Conservation (phyloP, 2,888 invertebrate genomes). For the Drosophila acutilabella region DNA sequence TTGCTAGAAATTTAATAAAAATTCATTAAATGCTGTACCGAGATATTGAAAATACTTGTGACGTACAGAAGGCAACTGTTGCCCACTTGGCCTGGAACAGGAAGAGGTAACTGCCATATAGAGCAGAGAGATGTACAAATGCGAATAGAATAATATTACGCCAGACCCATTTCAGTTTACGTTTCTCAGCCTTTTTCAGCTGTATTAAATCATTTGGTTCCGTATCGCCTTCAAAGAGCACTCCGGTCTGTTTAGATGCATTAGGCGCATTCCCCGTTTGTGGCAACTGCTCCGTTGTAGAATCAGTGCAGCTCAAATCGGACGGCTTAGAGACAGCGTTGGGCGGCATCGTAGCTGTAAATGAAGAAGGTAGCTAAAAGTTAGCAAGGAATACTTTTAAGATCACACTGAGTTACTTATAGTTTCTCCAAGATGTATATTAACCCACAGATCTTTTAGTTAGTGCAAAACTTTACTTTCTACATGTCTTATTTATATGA, state of each 20-base stretch:
- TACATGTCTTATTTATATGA: too few relatives aligned
- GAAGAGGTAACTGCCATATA: slow-evolving; percentile 91
- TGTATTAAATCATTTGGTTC: slow-evolving; percentile 87
- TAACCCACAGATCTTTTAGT: too few relatives aligned
- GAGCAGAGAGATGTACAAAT: slow-evolving; percentile 90
- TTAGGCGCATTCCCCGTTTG: neutral
- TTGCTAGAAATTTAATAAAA: slow-evolving; percentile 86
- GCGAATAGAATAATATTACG: slow-evolving; percentile 91
- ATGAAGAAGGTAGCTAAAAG: too few relatives aligned
- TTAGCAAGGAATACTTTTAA: too few relatives aligned
- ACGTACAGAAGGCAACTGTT: slow-evolving; percentile 90
- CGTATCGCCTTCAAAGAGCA: slow-evolving; percentile 88
- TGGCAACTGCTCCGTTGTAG: slow-evolving; percentile 9
- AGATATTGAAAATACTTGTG: slow-evolving; percentile 33
- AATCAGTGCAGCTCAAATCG: neutral
- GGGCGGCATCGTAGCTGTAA: slow-evolving; percentile 68
- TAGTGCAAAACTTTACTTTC: too few relatives aligned
- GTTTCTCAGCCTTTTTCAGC: slow-evolving; percentile 86
- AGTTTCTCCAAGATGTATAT: too few relatives aligned
- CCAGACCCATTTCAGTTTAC: slow-evolving; percentile 90
- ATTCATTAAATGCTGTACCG: neutral
- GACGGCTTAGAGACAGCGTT: slow-evolving; percentile 58
- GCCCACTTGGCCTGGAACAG: slow-evolving; percentile 90
- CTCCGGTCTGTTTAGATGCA: slow-evolving; percentile 85
- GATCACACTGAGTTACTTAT: too few relatives aligned